These are phyloP conservation scores for Aplochiton taeniatus DNA, from an alignment of 2,797 vertebrate genomes.

Conservation along the genomic window DNA sequence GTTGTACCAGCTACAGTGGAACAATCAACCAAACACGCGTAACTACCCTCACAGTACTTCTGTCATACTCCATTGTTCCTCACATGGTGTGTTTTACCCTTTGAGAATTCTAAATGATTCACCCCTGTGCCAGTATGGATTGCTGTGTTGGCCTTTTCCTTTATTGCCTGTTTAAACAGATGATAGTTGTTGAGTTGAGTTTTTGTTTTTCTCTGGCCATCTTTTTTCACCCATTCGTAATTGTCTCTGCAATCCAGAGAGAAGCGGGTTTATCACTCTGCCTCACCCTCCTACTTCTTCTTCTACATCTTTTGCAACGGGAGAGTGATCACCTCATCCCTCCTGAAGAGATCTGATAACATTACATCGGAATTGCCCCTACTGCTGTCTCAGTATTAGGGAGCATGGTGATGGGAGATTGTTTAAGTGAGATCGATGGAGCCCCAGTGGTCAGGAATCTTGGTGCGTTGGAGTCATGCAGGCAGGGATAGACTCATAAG, in stretches of 20 bases:
- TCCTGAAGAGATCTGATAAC: conserved; percentile 65
- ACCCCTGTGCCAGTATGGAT: conserved; percentile 44
- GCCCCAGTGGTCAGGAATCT: conserved; percentile 68
- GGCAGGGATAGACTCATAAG: conserved; percentile 73
- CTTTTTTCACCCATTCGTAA: conserved; percentile 12
- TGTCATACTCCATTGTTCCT: conserved; percentile 37
- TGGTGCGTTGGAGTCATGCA: conserved; percentile 69
- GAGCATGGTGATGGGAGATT: conserved; percentile 56
- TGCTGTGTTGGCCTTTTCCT: conserved; percentile 52
- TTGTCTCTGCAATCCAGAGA: conserved; percentile 37
- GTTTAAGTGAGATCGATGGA: conserved; percentile 78
- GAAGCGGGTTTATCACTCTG: background rate
- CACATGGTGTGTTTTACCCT: conserved; percentile 37
- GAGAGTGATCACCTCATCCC: conserved; percentile 58
- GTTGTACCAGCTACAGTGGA: conserved; percentile 22
- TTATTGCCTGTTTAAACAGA: conserved; percentile 61
- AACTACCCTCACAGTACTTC: conserved; percentile 41
- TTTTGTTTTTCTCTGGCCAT: conserved; percentile 35
- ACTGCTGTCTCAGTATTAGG: conserved; percentile 66
- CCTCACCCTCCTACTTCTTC: background rate
- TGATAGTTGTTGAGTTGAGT: conserved; percentile 45
- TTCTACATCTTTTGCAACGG: conserved; percentile 27
- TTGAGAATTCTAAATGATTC: conserved; percentile 35
- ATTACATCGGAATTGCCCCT: conserved; percentile 67
- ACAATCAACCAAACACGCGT: conserved; percentile 34